A percentile compares a stretch with the other conserved stretches of the same genome.
These are phyloP conservation scores for Scolopax mira DNA, from an alignment of 2,113 vertebrate species.

Conservation along the genomic window DNA sequence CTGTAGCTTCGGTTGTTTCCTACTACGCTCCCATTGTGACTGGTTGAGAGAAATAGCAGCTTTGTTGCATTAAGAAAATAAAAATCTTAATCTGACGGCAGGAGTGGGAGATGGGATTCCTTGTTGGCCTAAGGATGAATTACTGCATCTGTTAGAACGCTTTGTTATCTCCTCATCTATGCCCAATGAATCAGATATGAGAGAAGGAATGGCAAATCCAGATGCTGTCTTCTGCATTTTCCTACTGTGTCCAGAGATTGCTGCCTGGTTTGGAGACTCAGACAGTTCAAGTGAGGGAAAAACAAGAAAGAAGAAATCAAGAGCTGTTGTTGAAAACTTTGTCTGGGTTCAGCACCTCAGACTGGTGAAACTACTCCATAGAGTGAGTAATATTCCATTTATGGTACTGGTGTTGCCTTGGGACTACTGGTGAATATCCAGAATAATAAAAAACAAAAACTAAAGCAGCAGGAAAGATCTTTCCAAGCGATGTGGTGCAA, in stretches of 20 bases:
- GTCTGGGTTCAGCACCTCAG: background rate
- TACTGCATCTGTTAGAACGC: background rate
- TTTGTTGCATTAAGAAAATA: background rate
- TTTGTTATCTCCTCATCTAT: background rate
- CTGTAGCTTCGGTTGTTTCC: background rate
- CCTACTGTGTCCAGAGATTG: background rate
- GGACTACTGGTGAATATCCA: background rate
- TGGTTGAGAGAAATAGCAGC: background rate
- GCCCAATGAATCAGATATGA: background rate
- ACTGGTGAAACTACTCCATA: background rate
- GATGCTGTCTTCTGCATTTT: background rate
- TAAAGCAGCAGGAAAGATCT: background rate
- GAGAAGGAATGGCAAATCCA: background rate
- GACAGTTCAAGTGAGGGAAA: background rate
- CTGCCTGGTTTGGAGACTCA: background rate
- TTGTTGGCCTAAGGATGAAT: background rate
- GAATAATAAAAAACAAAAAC: too few relatives aligned
- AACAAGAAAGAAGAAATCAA: background rate
- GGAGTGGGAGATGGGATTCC: background rate
- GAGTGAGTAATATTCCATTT: background rate
- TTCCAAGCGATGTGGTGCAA: rapidly evolving
- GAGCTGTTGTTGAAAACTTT: background rate
- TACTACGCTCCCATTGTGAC: background rate
- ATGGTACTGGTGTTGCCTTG: background rate
- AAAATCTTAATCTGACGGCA: background rate